A percentile compares a stretch with the other conserved stretches of the same genome.
These are phyloP conservation scores for Tinea semifulvella DNA, from an alignment of 2,888 invertebrate species.

Conservation along the genomic window DNA sequence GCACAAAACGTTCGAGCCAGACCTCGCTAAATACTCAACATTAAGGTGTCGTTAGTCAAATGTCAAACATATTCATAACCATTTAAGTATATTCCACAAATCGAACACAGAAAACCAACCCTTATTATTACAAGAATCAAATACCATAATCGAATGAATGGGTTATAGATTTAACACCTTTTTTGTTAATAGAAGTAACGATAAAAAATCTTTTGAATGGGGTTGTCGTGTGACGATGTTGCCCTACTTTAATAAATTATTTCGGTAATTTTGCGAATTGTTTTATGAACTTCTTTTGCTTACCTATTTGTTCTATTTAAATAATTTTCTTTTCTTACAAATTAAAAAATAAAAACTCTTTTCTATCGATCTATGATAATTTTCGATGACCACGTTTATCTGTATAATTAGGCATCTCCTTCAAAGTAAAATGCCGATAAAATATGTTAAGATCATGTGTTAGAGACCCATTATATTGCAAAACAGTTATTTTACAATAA, in stretches of 20 bases:
- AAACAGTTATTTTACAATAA: too few relatives aligned
- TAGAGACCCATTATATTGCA: too few relatives aligned
- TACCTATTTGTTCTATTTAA: too few relatives aligned
- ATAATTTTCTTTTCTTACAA: too few relatives aligned
- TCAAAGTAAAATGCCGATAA: too few relatives aligned
- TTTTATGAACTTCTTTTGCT: conserved; percentile 32
- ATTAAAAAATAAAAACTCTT: too few relatives aligned
- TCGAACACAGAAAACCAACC: background rate
- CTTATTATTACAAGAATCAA: background rate
- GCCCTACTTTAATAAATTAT: conserved; percentile 52
- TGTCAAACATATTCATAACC: conserved; percentile 25
- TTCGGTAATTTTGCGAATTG: conserved; percentile 43
- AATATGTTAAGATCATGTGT: too few relatives aligned
- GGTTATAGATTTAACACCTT: background rate
- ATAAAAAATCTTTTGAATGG: conserved; percentile 53
- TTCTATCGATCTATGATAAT: too few relatives aligned
- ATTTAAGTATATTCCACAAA: background rate
- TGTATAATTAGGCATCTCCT: too few relatives aligned
- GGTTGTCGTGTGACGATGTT: conserved; percentile 44
- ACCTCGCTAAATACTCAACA: conserved; percentile 56
- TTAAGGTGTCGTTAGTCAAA: conserved; percentile 63
- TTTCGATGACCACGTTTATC: too few relatives aligned
- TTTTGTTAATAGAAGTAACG: conserved; percentile 18
- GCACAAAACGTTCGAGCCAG: conserved; percentile 53
- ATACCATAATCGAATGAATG: background rate